Evolutionary conservation across 2,113 vertebrate genomes (phyloP), one percentile per base, ranked within the genome.

Genomic region (Oncorhynchus gorbuscha): DNA sequence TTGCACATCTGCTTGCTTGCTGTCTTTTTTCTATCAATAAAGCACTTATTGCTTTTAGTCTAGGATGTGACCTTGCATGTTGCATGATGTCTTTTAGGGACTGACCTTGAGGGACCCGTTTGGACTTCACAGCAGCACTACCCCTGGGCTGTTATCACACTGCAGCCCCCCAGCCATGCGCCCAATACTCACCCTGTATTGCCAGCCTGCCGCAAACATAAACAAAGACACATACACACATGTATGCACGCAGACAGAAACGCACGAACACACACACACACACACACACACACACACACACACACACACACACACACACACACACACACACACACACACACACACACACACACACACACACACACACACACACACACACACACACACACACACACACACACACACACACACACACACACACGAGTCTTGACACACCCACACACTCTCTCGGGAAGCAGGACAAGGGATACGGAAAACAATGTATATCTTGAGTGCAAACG

Each of bases 41-140:
- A 95, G 94, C 93, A 95, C 94, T 95, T 96, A 95, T 95, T 95
- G 94, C 94, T 95, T 95, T 95, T 93, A 94, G 93, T 94, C 92
- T 86, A 88, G 91, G 91, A 93, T 91, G 89, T 93, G 95, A 96
- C 95, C 95, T 95, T 95, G 94, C 83, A 87, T 64, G 59, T 73
- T 90, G 91, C 89, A 90, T 91, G 86, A 87, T 79, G 89, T 92
- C 94, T 94, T 92, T 91, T 80, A 71, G 62, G 73, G 87, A 81
- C 77, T 86, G 93, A 95, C 94, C 94, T 96, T 96, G 95, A 92
- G 92, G 91, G 93, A 92, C 93, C 93, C 81, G 85, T 85, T 92
- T 89, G 91, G 91, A 92, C 89, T 88, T 89, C 82, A 83, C 85
- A 82, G 71, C 74, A 70, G 74, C 76, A 80, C 76, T 65, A 68